A percentile compares a stretch with the other conserved stretches of the same genome.
Evolutionary conservation across 2,797 vertebrate species (phyloP).

Genomic region (Valencia hispanica): DNA sequence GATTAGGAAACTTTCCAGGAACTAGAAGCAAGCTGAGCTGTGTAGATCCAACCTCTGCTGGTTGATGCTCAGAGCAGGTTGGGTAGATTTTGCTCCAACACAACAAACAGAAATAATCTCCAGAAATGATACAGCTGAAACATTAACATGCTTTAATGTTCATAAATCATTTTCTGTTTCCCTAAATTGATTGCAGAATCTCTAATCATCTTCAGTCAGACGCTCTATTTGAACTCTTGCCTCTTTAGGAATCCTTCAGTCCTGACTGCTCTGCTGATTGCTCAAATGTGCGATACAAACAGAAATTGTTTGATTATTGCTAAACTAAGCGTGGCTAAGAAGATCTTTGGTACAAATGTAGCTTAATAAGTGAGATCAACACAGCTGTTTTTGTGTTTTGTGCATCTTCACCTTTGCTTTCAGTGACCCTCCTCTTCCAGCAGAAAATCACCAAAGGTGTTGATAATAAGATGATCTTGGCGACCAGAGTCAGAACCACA

Average conservation of each 20-base stretch:
- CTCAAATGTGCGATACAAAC: too few relatives aligned
- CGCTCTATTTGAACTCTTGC: background rate
- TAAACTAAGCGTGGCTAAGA: background rate
- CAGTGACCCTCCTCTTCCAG: background rate
- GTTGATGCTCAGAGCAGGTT: background rate
- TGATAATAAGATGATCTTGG: background rate
- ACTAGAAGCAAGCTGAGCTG: background rate
- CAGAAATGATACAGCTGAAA: background rate
- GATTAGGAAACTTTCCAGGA: background rate
- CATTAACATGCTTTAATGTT: background rate
- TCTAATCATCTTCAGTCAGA: too few relatives aligned
- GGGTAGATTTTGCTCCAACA: background rate
- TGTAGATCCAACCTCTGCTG: background rate
- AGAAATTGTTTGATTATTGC: too few relatives aligned
- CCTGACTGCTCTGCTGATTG: too few relatives aligned
- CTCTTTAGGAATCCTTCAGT: too few relatives aligned
- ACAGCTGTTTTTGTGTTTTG: background rate
- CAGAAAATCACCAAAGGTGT: background rate
- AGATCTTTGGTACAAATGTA: background rate
- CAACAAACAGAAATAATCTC: too few relatives aligned
- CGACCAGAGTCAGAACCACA: background rate
- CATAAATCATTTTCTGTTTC: background rate
- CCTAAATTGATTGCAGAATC: background rate
- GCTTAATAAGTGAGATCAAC: background rate
- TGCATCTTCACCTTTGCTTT: background rate